Conservation (phyloP, 2,113 vertebrate genomes). For the Physeter macrocephalus region DNA sequence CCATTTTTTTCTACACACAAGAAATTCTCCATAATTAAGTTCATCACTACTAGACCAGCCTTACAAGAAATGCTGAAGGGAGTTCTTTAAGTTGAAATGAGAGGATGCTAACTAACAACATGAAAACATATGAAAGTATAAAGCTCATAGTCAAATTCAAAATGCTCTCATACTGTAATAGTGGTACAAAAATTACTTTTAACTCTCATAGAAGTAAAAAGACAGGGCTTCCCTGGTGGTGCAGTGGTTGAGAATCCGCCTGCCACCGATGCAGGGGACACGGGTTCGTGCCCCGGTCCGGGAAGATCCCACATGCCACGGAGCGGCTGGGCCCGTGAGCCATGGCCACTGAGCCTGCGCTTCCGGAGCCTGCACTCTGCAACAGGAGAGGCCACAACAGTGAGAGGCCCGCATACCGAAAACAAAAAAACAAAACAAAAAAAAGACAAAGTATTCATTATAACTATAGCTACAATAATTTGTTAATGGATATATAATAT, state of each 20-base stretch:
- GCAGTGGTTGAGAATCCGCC: no score
- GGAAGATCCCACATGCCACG: no score
- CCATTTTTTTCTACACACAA: neutral
- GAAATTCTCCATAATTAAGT: neutral
- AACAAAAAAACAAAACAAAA: no score
- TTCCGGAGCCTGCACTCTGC: no score
- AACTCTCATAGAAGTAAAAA: neutral
- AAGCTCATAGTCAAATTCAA: neutral
- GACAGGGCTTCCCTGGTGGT: no score
- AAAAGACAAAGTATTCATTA: neutral
- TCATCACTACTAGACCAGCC: neutral
- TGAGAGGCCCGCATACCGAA: no score
- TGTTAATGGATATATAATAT: neutral
- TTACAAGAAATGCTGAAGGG: neutral
- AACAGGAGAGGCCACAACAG: no score
- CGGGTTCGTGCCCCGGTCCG: no score
- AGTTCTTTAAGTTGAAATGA: neutral
- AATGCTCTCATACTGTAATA: neutral
- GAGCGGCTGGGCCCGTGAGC: no score
- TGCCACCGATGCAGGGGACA: no score
- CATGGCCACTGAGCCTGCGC: no score
- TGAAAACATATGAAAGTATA: neutral
- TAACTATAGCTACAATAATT: neutral
- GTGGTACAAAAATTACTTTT: neutral
- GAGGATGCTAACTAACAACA: neutral